phyloP scores from a whole-genome alignment of 2,797 vertebrate species.

The Spinus olivaceus region DNA sequence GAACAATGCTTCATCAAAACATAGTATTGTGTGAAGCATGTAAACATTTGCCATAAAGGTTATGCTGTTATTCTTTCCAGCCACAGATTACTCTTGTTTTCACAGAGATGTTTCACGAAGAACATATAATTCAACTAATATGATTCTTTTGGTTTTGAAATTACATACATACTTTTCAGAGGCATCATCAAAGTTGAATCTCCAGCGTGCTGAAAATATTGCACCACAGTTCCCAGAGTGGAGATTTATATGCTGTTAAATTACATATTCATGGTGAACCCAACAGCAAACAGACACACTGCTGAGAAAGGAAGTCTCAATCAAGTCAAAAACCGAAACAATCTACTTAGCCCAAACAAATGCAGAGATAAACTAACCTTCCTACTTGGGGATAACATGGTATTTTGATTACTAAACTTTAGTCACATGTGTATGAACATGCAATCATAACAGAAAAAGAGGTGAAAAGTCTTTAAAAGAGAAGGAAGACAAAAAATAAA shows the following conservation, averaged over 20 bases:
- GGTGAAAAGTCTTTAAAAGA: not conserved
- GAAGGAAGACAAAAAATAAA: not conserved
- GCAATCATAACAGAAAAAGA: not conserved
- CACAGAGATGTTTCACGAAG: not conserved
- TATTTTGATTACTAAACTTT: not conserved
- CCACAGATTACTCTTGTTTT: not conserved
- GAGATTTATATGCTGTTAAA: not conserved
- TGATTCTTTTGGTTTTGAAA: not conserved
- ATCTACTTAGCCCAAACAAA: not conserved
- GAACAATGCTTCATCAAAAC: constrained; percentile 32
- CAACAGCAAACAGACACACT: not conserved
- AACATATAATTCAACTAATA: constrained; percentile 25
- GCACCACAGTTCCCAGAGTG: not conserved
- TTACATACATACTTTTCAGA: not conserved
- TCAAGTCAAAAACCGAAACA: not conserved
- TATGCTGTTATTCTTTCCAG: not conserved
- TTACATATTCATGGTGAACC: not conserved
- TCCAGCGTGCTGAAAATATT: not conserved
- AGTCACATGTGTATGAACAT: not conserved
- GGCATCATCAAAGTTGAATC: not conserved
- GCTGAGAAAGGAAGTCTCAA: not conserved
- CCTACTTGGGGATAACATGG: not conserved
- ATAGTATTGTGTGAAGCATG: not conserved
- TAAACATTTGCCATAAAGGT: constrained; percentile 14
- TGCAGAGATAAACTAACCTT: not conserved